These are phyloP conservation scores for Anabacerthia variegaticeps DNA, from an alignment of 2,797 vertebrate species.

Conservation along the genomic window DNA sequence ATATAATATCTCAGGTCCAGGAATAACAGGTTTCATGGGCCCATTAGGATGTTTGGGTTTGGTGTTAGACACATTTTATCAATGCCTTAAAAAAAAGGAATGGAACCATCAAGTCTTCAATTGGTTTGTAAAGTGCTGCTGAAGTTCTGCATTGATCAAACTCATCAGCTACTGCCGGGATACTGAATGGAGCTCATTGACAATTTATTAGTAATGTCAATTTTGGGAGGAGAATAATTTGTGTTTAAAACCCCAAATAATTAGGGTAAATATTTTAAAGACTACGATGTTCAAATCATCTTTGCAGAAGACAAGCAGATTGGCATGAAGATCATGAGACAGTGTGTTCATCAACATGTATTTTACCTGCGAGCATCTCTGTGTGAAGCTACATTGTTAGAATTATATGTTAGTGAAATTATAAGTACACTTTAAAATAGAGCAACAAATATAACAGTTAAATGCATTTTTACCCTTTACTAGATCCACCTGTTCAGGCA, in stretches of 20 bases:
- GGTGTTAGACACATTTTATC: background rate
- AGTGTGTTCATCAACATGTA: background rate
- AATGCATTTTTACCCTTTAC: background rate
- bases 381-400: background rate
- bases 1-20: background rate
- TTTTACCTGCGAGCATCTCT: background rate
- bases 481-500: background rate
- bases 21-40: background rate
- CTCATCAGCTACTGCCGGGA: background rate
- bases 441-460: background rate
- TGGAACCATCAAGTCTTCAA: background rate
- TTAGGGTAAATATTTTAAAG: background rate
- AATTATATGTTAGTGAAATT: background rate
- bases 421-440: background rate
- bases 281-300: background rate
- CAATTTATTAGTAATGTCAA: background rate
- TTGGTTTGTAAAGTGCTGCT: background rate
- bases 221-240: background rate
- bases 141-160: background rate
- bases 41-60: background rate
- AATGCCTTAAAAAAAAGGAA: background rate
- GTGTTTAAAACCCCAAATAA: background rate
- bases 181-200: background rate
- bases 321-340: background rate
- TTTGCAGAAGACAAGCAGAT: background rate